These are phyloP conservation scores for Oreonectes daqikongensis DNA, from an alignment of 2,797 vertebrate genomes.

Conservation along the genomic window DNA sequence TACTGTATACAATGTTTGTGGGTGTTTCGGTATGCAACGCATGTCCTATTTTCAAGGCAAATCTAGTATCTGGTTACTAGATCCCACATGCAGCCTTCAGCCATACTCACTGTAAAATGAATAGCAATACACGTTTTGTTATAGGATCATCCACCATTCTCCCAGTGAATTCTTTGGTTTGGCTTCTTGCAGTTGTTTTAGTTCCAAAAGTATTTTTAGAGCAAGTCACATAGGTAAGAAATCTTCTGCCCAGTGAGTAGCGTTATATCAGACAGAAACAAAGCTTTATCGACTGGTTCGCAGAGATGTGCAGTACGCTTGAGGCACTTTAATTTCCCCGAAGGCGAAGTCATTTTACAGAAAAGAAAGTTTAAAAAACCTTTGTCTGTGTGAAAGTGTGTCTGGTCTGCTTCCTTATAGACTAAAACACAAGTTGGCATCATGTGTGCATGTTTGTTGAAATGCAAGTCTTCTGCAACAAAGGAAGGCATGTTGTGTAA, in stretches of 20 bases:
- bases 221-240: neutral
- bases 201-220: neutral
- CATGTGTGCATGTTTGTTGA: neutral
- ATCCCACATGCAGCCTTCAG: neutral
- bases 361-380: conserved; percentile 22
- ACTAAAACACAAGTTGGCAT: conserved; percentile 15
- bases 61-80: conserved; percentile 1
- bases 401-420: conserved; percentile 29
- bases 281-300: neutral
- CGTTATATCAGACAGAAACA: neutral
- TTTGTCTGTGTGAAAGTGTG: neutral
- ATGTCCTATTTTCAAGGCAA: conserved; percentile 29
- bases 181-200: neutral
- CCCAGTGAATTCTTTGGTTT: neutral
- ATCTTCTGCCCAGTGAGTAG: neutral
- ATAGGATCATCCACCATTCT: neutral
- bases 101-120: neutral
- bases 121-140: conserved; percentile 5
- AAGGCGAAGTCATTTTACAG: conserved; percentile 38
- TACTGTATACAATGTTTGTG: conserved; percentile 18
- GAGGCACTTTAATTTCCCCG: conserved; percentile 20
- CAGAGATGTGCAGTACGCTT: neutral
- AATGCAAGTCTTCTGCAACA: neutral
- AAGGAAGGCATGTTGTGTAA: conserved; percentile 4
- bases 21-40: neutral